A percentile compares a stretch with the other conserved stretches of the same genome.
Evolutionary conservation across 2,888 invertebrate species (phyloP).

Genomic region (Marronus borbonicus): DNA sequence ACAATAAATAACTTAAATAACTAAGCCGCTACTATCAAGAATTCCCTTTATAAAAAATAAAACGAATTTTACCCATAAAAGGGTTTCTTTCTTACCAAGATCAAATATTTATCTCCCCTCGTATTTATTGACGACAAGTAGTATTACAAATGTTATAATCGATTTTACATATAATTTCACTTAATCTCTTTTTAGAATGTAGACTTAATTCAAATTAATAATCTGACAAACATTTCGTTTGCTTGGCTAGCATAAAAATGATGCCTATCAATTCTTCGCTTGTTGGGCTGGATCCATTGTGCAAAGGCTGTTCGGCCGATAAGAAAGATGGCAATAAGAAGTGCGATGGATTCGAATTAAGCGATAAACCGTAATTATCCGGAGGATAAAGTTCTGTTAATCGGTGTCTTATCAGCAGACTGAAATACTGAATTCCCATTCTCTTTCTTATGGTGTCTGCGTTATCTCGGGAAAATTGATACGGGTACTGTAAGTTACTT

Average conservation of each 20-base stretch:
- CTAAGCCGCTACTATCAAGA: no score
- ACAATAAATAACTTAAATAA: no score
- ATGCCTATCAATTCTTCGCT: not conserved
- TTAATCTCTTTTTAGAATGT: not conserved
- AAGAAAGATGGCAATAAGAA: slow-evolving; percentile 29
- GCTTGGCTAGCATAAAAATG: not conserved
- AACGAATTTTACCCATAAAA: no score
- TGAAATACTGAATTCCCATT: no score
- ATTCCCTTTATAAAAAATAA: no score
- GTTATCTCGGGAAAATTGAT: no score
- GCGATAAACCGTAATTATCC: slow-evolving; percentile 19
- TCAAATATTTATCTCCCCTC: no score
- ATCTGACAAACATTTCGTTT: not conserved
- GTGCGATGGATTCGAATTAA: slow-evolving; percentile 4
- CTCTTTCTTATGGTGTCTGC: no score
- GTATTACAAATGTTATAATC: no score
- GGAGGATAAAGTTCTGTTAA: slow-evolving; percentile 23
- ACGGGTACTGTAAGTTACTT: no score
- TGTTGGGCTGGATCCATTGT: not conserved
- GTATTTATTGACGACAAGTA: no score
- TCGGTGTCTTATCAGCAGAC: not conserved
- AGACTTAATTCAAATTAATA: not conserved
- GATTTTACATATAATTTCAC: not conserved
- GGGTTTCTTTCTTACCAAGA: no score
- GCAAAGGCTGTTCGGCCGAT: not conserved